Evolutionary conservation across 37 sponge, comb jelly and placozoan genomes (phyloP), one percentile per base, ranked within the genome.

Genomic region (Cladorhizidae sp.): DNA sequence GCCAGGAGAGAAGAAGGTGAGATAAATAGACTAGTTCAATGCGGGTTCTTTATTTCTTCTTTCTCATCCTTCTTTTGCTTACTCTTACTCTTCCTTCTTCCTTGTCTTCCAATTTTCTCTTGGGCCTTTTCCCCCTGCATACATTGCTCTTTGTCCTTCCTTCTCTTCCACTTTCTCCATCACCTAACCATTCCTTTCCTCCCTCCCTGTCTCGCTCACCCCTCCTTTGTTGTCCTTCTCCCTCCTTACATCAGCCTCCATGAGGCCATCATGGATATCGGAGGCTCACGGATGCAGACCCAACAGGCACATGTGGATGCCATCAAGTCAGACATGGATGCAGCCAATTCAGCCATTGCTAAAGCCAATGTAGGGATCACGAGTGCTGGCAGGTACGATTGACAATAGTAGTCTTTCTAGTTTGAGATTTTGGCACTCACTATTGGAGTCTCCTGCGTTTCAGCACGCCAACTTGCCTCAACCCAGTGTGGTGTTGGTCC

Each of bases 291-390:
- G 39, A 52, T 95, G 81, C 75, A 95, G 78, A 52, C 25, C 3
- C 97, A 96, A 67, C 94, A 98, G 68, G 77, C 57, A 55, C 92
- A 91, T 59, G 68, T 98, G 69, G 92, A 95, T 54, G 62, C 68
- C 31, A 58, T 95, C 25, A 55, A 33, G 28, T 76, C 72, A 15
- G 96, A 98, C 36, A 89, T 98, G 3, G 91, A 94, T 58, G 55
- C 28, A 17, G 33, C 72, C n/a, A 81, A 76, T 32, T 83, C 49
- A 7, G 69, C 79, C 62, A 93, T 98, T 20, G 94, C 96, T 0
- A 95, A 95, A 57, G 93, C 95, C 20, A 91, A 76, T 21, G 99
- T 98, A 32, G 83, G 88, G 25, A 93, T 92, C 51, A 93, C 93
- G 61, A 93, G 89, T 31, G 79, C 89, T 40, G 77, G 82, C 58